Evolutionary conservation across 2,888 invertebrate species (phyloP).

Genomic region (Therioaphis trifolii): DNA sequence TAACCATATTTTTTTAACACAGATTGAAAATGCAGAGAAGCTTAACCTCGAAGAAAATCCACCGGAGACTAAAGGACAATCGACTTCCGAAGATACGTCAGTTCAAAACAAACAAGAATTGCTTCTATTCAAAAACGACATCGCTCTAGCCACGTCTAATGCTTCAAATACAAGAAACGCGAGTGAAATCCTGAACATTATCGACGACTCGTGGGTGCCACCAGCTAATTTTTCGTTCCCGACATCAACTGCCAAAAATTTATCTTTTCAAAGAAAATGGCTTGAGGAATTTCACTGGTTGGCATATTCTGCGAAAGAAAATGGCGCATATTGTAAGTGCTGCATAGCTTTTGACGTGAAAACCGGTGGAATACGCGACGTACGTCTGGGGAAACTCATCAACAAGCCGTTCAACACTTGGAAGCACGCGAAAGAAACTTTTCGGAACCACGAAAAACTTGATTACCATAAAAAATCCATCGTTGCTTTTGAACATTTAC

Average conservation of each 20-base stretch:
- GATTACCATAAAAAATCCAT: conserved; percentile 21
- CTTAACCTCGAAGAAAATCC: conserved; percentile 15
- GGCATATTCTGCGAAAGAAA: conserved; percentile 43
- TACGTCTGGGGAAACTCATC: conserved; percentile 43
- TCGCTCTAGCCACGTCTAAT: conserved; percentile 8
- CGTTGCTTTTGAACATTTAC: conserved; percentile 14
- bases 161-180: conserved; percentile 5
- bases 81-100: conserved; percentile 8
- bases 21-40: conserved; percentile 23
- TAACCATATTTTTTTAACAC: conserved; percentile 18
- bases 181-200: conserved; percentile 11
- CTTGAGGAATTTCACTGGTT: no score
- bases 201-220: conserved; percentile 32
- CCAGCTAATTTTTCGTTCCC: conserved; percentile 47
- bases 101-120: conserved; percentile 4
- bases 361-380: conserved; percentile 43
- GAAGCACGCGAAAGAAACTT: conserved; percentile 36
- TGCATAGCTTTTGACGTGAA: conserved; percentile 48
- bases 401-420: conserved; percentile 44
- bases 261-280: conserved; percentile 52
- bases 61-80: conserved; percentile 8
- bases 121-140: conserved; percentile 17
- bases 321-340: conserved; percentile 56
- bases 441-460: conserved; percentile 34
- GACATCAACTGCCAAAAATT: conserved; percentile 17